Evolutionary conservation across 2,888 invertebrate species (phyloP), one percentile per base, ranked within the genome.

Genomic region (Caenorhabditis sulstoni): DNA sequence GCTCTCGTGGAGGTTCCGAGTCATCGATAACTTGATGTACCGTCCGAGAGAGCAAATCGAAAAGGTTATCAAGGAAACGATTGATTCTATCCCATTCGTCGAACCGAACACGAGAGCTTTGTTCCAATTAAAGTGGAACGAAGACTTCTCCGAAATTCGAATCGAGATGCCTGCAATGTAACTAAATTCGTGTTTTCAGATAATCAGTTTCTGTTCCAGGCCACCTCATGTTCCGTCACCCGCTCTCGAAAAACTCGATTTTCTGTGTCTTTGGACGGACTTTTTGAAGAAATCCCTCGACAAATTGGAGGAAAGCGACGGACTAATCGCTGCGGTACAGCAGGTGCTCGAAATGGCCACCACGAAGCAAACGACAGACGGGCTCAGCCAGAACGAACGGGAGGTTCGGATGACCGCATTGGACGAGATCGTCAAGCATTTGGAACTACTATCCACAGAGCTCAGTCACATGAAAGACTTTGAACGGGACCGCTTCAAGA

Each of bases 231-330:
- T 79, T 14, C 55, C 74, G n/a, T 74, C 74, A 0, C 79, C 79
- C 4, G 79, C 79, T 16, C 61, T 79, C 5, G 79, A 79, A 29
- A 68, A 59, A n/a, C 52, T 74, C 14, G 65, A 61, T 53, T 79
- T 57, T 14, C n/a, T 75, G 35, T 52, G 61, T 3, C 37, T 58
- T n/a, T 66, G 65, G 74, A 58, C 53, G 4, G 66, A 75, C 0
- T 23, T 50, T 11, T 12, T 75, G 37, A 18, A 44, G 4, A 1
- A 7, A 0, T 61, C 67, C 23, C 16, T 59, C 8, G 55, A 59
- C 12, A 74, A 59, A 50, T 4, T 65, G 5, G 20, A 39, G 1
- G 76, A 76, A 29, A 0, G 12, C 4, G 61, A 71, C 35, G 77
- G 77, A 2, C 53, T 78, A 0, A 14, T 53, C 4, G 49, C 47